Conservation (phyloP, 2,888 invertebrate genomes). For the Leptinotarsa rubiginosa region DNA sequence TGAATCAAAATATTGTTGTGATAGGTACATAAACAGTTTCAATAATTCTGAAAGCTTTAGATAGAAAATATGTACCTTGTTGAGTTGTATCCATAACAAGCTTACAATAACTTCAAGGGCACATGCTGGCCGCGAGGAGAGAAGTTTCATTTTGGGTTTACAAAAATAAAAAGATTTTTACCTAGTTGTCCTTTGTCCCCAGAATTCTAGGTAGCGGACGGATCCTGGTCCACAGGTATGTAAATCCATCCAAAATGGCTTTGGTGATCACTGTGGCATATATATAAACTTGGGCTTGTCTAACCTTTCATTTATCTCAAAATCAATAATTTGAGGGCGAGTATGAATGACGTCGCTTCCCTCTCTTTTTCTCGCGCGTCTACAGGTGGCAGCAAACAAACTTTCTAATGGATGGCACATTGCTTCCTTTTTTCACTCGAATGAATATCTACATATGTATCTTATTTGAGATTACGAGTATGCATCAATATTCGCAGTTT, state of each 20-base stretch:
- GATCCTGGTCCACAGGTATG: conserved; percentile 10
- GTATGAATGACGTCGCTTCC: neutral
- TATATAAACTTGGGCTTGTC: neutral
- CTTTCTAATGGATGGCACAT: neutral
- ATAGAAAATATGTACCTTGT: neutral
- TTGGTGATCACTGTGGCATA: neutral
- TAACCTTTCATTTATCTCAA: neutral
- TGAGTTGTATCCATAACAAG: neutral
- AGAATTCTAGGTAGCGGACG: conserved; percentile 5
- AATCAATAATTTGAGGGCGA: conserved; percentile 2
- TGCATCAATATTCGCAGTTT: too few species aligned
- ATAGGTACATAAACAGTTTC: too few species aligned
- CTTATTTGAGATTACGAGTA: too few species aligned
- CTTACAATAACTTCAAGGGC: neutral
- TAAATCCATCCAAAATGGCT: conserved; percentile 13
- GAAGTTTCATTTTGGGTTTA: neutral
- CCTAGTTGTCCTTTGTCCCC: conserved; percentile 1
- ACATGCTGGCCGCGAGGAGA: neutral
- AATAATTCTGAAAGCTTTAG: too few species aligned
- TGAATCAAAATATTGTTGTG: too few species aligned
- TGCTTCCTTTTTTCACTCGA: too few species aligned
- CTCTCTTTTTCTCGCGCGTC: neutral
- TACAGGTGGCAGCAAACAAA: neutral
- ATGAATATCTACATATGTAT: too few species aligned
- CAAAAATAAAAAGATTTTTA: conserved; percentile 1